Base-by-base conservation (phyloP, 2,113 vertebrate species). In the Rhinogobius similis region DNA sequence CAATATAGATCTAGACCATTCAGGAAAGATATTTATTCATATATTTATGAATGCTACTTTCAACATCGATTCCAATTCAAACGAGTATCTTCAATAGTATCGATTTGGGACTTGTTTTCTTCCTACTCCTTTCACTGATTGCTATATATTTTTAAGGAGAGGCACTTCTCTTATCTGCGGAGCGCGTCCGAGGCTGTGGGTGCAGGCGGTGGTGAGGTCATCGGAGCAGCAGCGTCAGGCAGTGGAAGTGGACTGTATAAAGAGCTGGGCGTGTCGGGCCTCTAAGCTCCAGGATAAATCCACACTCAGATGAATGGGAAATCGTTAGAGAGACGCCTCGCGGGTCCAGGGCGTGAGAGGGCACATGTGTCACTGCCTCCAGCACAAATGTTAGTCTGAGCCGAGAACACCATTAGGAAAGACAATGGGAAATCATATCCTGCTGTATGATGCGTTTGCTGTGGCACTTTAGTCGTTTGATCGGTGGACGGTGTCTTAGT, bases 241-340 rank as follows among this genome's bases (percentile, higher is more conserved):
- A 26, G 52, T 23, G 23, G 24, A 26, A 55, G 52, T 55, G 52
- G 56, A 56, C 26, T 20, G 21, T n/a, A 61, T 61, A n/a, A 61
- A 48, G 32, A 29, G 8, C 41, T 18, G 46, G 29, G 9, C 9
- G 32, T 43, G 50, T 23, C 11, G 27, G 29, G 11, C 48, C 24
- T 48, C 58, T 43, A 70, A 71, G 32, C 18, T 6, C 64, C n/a
- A 58, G 53, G 10, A 63, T 79, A 79, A 72, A 82, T 73, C 61
- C 68, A n/a, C n/a, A 36, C 39, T n/a, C 21, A 23, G 56, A 70
- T 82, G 68, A 53, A 82, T 82, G 62, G 29, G 8, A 39, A 43
- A 79, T 86, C 77, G 44, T 73, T 84, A 55, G 1, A 11, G 56
- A 18, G 55, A 67, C 53, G 27, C 58, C 62, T 71, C 58, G 68